phyloP scores from a whole-genome alignment of 2,888 invertebrate species.

The Alsophila aescularia region DNA sequence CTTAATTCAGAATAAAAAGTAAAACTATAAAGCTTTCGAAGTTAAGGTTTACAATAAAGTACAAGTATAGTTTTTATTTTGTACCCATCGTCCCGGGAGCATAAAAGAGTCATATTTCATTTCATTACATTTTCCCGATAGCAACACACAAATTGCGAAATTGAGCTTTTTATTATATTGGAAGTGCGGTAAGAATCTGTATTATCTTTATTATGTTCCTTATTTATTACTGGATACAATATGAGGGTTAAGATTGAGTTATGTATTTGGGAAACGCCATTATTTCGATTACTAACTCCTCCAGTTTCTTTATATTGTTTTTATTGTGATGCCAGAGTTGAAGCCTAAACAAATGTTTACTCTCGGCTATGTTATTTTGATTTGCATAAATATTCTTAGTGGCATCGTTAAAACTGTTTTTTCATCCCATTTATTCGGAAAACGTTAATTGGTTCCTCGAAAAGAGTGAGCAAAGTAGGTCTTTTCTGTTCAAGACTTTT shows the following conservation, averaged over 20 bases:
- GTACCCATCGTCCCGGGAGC: not conserved
- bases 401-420: no score
- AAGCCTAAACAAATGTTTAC: not conserved
- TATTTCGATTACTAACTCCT: not conserved
- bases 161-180: not conserved
- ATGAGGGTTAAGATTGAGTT: constrained; percentile 1
- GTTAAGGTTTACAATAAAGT: not conserved
- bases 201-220: constrained; percentile 4
- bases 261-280: not conserved
- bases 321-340: not conserved
- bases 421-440: no score
- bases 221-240: constrained; percentile 12
- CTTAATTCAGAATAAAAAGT: no score
- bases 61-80: not conserved
- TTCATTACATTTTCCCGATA: constrained; percentile 8
- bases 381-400: no score
- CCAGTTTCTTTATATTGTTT: not conserved
- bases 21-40: not conserved
- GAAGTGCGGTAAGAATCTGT: not conserved
- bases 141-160: constrained; percentile 1
- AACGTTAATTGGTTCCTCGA: no score
- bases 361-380: no score
- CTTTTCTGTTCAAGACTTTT: no score
- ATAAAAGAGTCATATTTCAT: constrained; percentile 7
- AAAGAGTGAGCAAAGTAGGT: no score